Base-by-base conservation (phyloP, 1,140 invertebrate genomes). In the Lanistes nyassanus region DNA sequence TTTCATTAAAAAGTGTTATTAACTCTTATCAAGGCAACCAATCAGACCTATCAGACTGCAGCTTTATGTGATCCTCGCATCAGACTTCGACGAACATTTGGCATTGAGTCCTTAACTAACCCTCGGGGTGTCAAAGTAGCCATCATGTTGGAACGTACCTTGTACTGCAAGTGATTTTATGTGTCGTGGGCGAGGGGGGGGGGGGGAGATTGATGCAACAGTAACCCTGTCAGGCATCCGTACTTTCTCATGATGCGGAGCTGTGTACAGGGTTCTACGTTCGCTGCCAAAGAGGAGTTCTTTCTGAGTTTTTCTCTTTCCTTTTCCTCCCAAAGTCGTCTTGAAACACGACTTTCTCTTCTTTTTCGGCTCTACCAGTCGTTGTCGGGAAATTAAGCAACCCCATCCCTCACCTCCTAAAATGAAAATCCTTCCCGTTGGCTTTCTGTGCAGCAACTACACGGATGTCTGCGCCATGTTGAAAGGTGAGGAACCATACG, bases 391-490 rank as follows among this genome's bases (percentile, higher is more conserved):
- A n/a, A 26, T 37, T 67, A 31, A 42, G 19, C 26, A 42, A 29
- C 31, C 11, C 26, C 21, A 53, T 26, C 11, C 26, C 5, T 34
- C 21, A 9, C 29, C 29, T 4, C 31, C 21, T 65, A 65, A 65
- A 37, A 7, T 29, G 19, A 34, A 64, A 6, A 31, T 29, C 4
- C 13, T 34, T 34, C 9, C 2, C 19, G 23, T 34, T 31, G 31
- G 23, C 23, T 60, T 19, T 29, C 29, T 29, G 62, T 6, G 42
- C 62, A 64, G 62, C 36, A 64, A 26, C 29, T 64, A 64, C 37
- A 64, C 62, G 7, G 62, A 64, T 36, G 62, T 64, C n/a, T 64
- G 62, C 31, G 62, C 62, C 7, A 31, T 64, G 62, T 19, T 64
- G 29, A 26, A 29, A 31, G 62, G 62, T 19, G 31, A 31, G 16